These are phyloP conservation scores for Apostichopus japonicus DNA, from an alignment of 35 echinoderm and acorn worm genomes.

Conservation along the genomic window DNA sequence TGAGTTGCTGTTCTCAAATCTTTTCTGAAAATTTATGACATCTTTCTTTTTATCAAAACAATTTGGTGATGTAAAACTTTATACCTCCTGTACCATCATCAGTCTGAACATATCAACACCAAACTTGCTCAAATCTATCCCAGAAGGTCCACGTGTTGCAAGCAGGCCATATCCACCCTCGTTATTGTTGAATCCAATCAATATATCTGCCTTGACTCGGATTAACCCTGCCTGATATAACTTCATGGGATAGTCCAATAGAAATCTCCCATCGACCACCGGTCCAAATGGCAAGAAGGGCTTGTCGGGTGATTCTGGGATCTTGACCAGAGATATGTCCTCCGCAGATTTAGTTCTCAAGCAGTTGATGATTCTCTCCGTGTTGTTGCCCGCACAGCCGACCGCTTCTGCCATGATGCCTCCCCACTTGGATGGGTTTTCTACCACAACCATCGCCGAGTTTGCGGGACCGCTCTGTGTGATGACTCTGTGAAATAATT, in stretches of 20 bases:
- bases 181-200: slow-evolving; percentile 88
- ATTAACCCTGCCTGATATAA: slow-evolving; percentile 39
- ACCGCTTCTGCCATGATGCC: slow-evolving; percentile 60
- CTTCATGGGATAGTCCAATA: slow-evolving; percentile 68
- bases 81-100: slow-evolving; percentile 59
- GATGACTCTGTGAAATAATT: slow-evolving; percentile 78
- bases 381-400: slow-evolving; percentile 44
- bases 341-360: slow-evolving; percentile 74
- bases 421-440: slow-evolving; percentile 77
- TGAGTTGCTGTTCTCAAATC: too few species aligned
- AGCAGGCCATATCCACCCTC: slow-evolving; percentile 71
- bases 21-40: too few species aligned
- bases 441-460: slow-evolving; percentile 34
- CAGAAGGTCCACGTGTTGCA: slow-evolving; percentile 28
- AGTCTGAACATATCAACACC: slow-evolving; percentile 58
- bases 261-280: slow-evolving; percentile 82
- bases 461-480: slow-evolving; percentile 75
- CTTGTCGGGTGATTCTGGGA: slow-evolving; percentile 47
- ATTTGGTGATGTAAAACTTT: too few species aligned
- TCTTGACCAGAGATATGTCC: slow-evolving; percentile 62
- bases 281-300: slow-evolving; percentile 70
- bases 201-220: slow-evolving; percentile 58
- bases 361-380: slow-evolving; percentile 58
- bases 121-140: slow-evolving; percentile 50
- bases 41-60: too few species aligned